Percentiles rank a stretch among this genome's conserved stretches.
phyloP scores from a whole-genome alignment of 2,113 vertebrate species.

The Thinocorus orbignyianus region DNA sequence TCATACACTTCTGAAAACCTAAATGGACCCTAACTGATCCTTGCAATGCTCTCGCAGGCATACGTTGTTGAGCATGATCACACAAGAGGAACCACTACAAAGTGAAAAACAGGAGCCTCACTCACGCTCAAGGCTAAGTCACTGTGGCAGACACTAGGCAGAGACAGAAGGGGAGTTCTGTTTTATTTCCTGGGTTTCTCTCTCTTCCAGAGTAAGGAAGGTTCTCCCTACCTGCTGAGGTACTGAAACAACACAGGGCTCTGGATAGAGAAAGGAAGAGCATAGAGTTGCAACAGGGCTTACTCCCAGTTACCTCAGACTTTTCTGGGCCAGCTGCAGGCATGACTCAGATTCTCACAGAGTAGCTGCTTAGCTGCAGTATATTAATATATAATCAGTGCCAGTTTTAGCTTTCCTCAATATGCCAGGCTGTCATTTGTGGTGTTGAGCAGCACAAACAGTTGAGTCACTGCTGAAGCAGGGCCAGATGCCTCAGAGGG shows the following conservation, averaged over 20 bases:
- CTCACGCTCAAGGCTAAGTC: background rate
- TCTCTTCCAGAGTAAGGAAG: background rate
- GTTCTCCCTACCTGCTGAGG: background rate
- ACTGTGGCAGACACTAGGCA: background rate
- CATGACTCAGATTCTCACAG: constrained; percentile 18
- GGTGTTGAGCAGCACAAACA: background rate
- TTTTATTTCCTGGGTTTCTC: background rate
- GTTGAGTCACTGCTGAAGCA: constrained; percentile 25
- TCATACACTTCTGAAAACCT: background rate
- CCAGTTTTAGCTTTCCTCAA: background rate
- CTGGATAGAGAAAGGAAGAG: background rate
- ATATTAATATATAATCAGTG: background rate
- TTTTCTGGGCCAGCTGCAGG: background rate
- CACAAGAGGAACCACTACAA: background rate
- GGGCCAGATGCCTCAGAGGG: background rate
- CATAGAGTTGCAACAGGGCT: background rate
- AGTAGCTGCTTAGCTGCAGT: background rate
- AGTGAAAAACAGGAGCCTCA: background rate
- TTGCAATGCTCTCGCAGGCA: accelerated
- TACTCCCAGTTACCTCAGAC: background rate
- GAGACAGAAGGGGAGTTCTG: background rate
- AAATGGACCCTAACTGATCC: background rate
- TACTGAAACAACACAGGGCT: background rate
- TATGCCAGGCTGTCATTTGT: background rate
- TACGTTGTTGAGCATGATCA: background rate